Evolutionary conservation across 2,113 vertebrate genomes (phyloP).

Genomic region (Aythya baeri): DNA sequence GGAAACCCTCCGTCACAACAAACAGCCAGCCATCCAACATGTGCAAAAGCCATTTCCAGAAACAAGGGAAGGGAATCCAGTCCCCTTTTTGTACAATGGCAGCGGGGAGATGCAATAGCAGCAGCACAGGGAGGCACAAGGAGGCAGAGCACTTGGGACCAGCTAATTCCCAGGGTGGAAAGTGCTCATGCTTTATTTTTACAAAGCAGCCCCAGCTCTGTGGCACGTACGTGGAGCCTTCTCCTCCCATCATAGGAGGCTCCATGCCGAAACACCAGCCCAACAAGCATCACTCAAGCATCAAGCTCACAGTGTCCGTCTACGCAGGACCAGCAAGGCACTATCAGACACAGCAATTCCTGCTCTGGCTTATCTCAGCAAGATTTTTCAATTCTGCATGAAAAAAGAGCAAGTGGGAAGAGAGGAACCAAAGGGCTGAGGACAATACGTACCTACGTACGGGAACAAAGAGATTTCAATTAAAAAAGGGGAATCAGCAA

Average conservation of each 20-base stretch:
- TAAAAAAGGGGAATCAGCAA: background rate
- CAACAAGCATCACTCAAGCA: background rate
- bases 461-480: background rate
- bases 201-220: background rate
- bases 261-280: background rate
- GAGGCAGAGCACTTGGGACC: background rate
- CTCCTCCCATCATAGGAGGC: background rate
- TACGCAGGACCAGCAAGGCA: background rate
- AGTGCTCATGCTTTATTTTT: background rate
- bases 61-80: constrained; percentile 78
- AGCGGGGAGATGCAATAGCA: background rate
- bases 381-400: background rate
- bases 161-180: background rate
- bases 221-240: background rate
- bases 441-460: background rate
- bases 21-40: constrained; percentile 55
- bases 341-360: background rate
- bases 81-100: constrained; percentile 51
- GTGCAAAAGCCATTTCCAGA: constrained; percentile 75
- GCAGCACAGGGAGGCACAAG: background rate
- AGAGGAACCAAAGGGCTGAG: background rate
- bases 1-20: background rate
- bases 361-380: background rate
- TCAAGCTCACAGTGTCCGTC: background rate
- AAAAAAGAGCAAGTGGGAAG: background rate